Evolutionary conservation across 2,797 vertebrate genomes (phyloP).

Genomic region (Numenius phaeopus): DNA sequence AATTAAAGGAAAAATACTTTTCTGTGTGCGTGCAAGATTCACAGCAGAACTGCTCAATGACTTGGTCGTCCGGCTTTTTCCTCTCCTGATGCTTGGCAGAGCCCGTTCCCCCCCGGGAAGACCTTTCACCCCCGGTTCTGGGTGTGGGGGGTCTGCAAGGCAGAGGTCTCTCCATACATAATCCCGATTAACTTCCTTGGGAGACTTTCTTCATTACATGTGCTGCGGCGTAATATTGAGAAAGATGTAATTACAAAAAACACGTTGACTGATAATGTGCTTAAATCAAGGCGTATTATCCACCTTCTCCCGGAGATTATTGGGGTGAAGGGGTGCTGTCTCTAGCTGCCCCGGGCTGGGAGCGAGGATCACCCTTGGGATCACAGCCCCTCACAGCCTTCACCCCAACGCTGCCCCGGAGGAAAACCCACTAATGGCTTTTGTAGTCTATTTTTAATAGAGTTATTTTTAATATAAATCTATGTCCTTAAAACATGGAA

Average conservation of each 20-base stretch:
- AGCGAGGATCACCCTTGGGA: accelerated
- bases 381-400: not conserved
- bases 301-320: not conserved
- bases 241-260: not conserved
- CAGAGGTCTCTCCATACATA: not conserved
- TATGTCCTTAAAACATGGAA: not conserved
- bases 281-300: not conserved
- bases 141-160: not conserved
- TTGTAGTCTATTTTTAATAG: not conserved
- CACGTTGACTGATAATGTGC: not conserved
- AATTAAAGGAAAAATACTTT: slow-evolving; percentile 59
- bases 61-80: not conserved
- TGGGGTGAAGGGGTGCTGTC: not conserved
- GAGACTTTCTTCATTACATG: not conserved
- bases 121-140: accelerated
- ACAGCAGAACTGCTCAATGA: not conserved
- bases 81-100: not conserved
- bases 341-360: accelerated
- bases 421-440: not conserved
- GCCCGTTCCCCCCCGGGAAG: not conserved
- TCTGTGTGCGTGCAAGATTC: not conserved
- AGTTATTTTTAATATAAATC: not conserved
- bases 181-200: not conserved
- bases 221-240: not conserved
- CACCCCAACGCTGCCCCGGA: accelerated